Base-by-base conservation (phyloP, 1,140 invertebrate species). In the Papilio polyxenes region DNA sequence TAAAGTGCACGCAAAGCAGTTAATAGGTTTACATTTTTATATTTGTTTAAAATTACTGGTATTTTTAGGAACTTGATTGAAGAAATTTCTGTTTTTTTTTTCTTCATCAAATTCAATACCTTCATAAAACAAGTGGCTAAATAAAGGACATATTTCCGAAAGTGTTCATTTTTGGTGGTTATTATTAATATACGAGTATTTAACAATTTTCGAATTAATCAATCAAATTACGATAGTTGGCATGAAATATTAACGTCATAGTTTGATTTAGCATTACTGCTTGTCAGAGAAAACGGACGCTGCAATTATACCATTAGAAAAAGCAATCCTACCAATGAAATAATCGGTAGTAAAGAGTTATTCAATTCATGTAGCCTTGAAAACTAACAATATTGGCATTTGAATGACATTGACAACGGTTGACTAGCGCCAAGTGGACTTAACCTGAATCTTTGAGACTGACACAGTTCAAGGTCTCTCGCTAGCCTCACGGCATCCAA, bases 11-110 rank as follows among this genome's bases (percentile, higher is more conserved):
- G 48, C 48, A 31, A 31, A 23, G 59, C 78, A 20, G 56, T 80
- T 80, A 65, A 65, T 48, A 48, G 59, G 56, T 20, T 59, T 80
- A 37, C 40, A 80, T 80, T 80, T 79, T 59, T 44, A 80, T 80
- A 48, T 80, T 69, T 80, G 53, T 69, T 6, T 17, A 80, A 69
- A 51, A 13, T 65, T n/a, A 5, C 78, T 40, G 17, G 11, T 49
- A 51, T 13, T 80, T 40, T 17, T 65, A 44, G 44, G 10, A 17
- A 17, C 4, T 23, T 65, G 23, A 49, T 69, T n/a, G 6, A 37
- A 78, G 48, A 65, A 80, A 31, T 80, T 44, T 17, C 4, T 69
- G 65, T 48, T 80, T 48, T 15, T 51, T 37, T 72, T 53, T 53
- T 20, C 0, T 31, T 31, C 23, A 37, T 6, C 4, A 40, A 48